Evolutionary conservation across 1,140 invertebrate genomes (phyloP).

Genomic region (Drosophila rufa): DNA sequence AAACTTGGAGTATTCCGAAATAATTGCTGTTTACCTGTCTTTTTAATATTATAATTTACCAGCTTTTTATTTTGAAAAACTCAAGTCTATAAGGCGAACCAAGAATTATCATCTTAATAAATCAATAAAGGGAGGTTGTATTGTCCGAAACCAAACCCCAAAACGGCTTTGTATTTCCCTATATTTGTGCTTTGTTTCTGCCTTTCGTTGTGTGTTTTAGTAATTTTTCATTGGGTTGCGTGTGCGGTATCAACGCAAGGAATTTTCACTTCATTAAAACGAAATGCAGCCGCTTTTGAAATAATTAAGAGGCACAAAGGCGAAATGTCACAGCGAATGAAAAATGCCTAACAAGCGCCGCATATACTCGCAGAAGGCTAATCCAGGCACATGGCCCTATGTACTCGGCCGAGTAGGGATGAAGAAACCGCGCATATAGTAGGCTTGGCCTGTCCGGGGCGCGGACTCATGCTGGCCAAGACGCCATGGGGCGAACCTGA

Average conservation of each 20-base stretch:
- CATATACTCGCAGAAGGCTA: slow-evolving; percentile 20
- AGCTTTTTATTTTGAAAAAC: no score
- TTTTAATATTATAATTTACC: no score
- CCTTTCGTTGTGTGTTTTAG: slow-evolving; percentile 39
- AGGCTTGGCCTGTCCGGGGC: slow-evolving; percentile 37
- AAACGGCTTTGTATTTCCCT: slow-evolving; percentile 18
- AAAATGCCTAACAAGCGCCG: slow-evolving; percentile 77
- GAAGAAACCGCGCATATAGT: slow-evolving; percentile 41
- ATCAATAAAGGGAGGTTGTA: slow-evolving; percentile 29
- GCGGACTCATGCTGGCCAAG: slow-evolving; percentile 67
- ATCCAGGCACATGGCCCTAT: slow-evolving; percentile 56
- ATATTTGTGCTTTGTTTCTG: slow-evolving; percentile 47
- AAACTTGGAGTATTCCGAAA: background rate
- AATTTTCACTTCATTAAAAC: slow-evolving; percentile 85
- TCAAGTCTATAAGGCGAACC: background rate
- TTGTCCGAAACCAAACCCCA: slow-evolving; percentile 35
- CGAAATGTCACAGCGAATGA: slow-evolving; percentile 80
- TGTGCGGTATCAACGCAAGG: slow-evolving; percentile 76
- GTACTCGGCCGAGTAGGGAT: slow-evolving; percentile 34
- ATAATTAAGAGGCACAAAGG: slow-evolving; percentile 83
- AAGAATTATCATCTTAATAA: slow-evolving; percentile 29
- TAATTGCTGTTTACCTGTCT: no score
- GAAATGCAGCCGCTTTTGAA: slow-evolving; percentile 82
- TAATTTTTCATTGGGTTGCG: slow-evolving; percentile 66
- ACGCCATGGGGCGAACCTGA: slow-evolving; percentile 64